These are phyloP conservation scores for Apodemus agrarius DNA, from an alignment of 2,797 vertebrate genomes.

Conservation along the genomic window DNA sequence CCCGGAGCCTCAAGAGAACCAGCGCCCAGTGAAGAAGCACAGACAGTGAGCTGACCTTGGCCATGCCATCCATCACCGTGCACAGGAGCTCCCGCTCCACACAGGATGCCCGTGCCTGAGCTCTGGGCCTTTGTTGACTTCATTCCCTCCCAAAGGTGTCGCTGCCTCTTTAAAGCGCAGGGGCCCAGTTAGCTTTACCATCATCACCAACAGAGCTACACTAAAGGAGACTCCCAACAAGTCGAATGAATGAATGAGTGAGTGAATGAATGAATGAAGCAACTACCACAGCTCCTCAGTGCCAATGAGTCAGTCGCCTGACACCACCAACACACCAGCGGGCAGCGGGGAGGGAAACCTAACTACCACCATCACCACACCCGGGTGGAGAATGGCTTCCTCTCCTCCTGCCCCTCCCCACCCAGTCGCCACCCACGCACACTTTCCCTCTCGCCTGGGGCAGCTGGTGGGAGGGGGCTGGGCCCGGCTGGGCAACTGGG, in stretches of 20 bases:
- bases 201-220: neutral
- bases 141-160: neutral
- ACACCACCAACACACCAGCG: neutral
- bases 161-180: fast-evolving
- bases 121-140: neutral
- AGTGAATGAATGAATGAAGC: neutral
- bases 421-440: slow-evolving; percentile 54
- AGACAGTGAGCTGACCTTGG: neutral
- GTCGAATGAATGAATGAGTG: neutral
- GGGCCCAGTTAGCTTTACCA: neutral
- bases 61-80: fast-evolving
- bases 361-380: neutral
- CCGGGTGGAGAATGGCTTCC: neutral
- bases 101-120: fast-evolving
- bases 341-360: neutral
- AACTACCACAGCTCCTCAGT: neutral
- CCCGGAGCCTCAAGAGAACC: fast-evolving
- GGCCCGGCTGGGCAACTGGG: slow-evolving; percentile 53
- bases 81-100: neutral
- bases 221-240: neutral
- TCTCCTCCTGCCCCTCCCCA: neutral
- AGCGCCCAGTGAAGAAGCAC: neutral
- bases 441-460: slow-evolving; percentile 69
- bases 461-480: slow-evolving; percentile 73
- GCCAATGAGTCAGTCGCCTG: slow-evolving; percentile 6